Evolutionary conservation across 2,888 invertebrate species (phyloP).

Genomic region (Parascotia fuliginaria): DNA sequence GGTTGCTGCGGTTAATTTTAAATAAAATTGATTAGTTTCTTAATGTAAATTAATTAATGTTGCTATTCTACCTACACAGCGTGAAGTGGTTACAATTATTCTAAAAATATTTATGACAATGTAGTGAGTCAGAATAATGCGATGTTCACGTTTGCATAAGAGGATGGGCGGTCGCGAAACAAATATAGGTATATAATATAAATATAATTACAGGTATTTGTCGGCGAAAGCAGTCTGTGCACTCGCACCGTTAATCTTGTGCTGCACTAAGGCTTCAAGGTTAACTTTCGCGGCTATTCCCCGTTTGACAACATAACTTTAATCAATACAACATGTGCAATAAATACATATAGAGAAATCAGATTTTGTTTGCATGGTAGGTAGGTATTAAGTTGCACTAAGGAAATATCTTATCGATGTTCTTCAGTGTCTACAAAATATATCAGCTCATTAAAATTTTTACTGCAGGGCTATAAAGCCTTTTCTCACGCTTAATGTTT

Average conservation of each 20-base stretch:
- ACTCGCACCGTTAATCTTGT: slow-evolving; percentile 64
- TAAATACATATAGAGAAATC: slow-evolving; percentile 16
- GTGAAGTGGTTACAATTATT: slow-evolving; percentile 48
- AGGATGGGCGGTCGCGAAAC: slow-evolving; percentile 32
- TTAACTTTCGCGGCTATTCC: slow-evolving; percentile 76
- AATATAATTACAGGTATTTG: slow-evolving; percentile 47
- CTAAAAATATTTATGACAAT: slow-evolving; percentile 76
- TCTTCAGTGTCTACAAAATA: too few relatives aligned
- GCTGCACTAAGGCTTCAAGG: slow-evolving; percentile 69
- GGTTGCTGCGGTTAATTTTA: slow-evolving; percentile 25
- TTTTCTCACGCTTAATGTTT: too few relatives aligned
- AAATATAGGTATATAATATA: slow-evolving; percentile 27
- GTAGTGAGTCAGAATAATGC: slow-evolving; percentile 58
- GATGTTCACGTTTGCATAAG: slow-evolving; percentile 46
- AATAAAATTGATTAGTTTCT: slow-evolving; percentile 26
- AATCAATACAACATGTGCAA: slow-evolving; percentile 29
- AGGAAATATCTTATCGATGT: too few relatives aligned
- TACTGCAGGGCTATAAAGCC: too few relatives aligned
- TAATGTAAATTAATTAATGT: slow-evolving; percentile 16
- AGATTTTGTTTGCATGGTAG: slow-evolving; percentile 22
- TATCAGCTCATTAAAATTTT: too few relatives aligned
- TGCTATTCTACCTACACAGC: slow-evolving; percentile 15
- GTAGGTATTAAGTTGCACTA: too few relatives aligned
- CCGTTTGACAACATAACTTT: slow-evolving; percentile 32
- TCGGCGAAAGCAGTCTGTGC: slow-evolving; percentile 70